Conservation (phyloP, 1,140 invertebrate genomes). For the Bombyx mandarina region DNA sequence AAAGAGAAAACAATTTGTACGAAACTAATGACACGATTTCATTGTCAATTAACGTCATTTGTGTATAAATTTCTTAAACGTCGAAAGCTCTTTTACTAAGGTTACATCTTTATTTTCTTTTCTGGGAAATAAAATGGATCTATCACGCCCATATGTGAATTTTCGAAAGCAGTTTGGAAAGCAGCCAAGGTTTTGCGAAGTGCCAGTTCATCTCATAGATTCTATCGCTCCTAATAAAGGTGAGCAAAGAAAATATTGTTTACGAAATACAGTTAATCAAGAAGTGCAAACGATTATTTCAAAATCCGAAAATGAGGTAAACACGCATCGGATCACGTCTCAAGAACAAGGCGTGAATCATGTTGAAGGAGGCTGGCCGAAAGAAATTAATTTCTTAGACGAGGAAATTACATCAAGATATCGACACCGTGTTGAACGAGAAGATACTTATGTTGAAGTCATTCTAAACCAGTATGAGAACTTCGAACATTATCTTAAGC, state of each 20-base stretch:
- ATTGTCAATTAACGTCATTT: no score
- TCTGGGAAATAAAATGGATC: conserved; percentile 55
- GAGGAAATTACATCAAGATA: conserved; percentile 87
- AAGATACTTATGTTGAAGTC: conserved; percentile 88
- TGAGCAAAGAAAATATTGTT: conserved; percentile 77
- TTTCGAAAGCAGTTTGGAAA: conserved; percentile 77
- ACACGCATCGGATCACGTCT: conserved; percentile 77
- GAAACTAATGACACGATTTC: no score
- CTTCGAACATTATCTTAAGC: conserved; percentile 86
- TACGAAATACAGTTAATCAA: conserved; percentile 77
- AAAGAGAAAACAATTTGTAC: no score
- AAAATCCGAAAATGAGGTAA: conserved; percentile 74
- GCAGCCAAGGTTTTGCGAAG: conserved; percentile 79
- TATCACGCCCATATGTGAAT: conserved; percentile 75
- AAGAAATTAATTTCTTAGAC: conserved; percentile 90
- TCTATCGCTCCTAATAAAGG: conserved; percentile 79
- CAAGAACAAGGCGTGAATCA: conserved; percentile 85
- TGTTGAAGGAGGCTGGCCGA: conserved; percentile 96
- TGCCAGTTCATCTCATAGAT: conserved; percentile 77
- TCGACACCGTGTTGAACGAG: conserved; percentile 93
- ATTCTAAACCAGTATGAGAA: conserved; percentile 77
- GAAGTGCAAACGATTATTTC: conserved; percentile 73
- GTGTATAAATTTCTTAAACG: no score
- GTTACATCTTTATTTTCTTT: no score
- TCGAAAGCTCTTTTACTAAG: no score